Conservation (phyloP, 2,797 vertebrate species). For the Notamacropus eugenii region DNA sequence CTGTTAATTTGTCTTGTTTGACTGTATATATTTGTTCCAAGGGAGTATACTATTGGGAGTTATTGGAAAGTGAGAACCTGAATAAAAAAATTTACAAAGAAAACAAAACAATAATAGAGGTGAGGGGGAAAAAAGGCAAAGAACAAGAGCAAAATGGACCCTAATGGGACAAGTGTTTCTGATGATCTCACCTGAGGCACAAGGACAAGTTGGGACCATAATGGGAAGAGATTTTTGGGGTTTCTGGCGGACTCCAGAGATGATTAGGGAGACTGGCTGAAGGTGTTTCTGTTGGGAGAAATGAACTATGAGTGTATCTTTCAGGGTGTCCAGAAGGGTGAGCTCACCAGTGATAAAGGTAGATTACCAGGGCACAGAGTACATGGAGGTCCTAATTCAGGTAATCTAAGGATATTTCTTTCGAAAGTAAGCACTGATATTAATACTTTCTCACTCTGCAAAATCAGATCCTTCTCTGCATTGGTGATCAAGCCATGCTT, state of each 20-base stretch:
- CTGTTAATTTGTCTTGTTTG: not conserved
- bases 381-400: not conserved
- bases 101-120: not conserved
- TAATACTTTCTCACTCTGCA: not conserved
- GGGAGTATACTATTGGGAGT: not conserved
- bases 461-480: not conserved
- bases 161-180: not conserved
- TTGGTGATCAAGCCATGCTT: not conserved
- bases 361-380: not conserved
- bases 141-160: not conserved
- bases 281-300: not conserved
- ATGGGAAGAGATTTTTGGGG: not conserved
- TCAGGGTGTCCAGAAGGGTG: not conserved
- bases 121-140: not conserved
- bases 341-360: not conserved
- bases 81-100: not conserved
- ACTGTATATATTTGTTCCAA: not conserved
- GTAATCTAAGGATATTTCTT: not conserved
- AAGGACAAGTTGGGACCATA: not conserved
- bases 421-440: not conserved
- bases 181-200: not conserved
- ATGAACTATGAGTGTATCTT: not conserved
- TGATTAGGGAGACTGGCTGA: not conserved
- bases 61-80: not conserved
- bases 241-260: not conserved